phyloP scores from a whole-genome alignment of 2,797 vertebrate genomes.

The Loriculus beryllinus region DNA sequence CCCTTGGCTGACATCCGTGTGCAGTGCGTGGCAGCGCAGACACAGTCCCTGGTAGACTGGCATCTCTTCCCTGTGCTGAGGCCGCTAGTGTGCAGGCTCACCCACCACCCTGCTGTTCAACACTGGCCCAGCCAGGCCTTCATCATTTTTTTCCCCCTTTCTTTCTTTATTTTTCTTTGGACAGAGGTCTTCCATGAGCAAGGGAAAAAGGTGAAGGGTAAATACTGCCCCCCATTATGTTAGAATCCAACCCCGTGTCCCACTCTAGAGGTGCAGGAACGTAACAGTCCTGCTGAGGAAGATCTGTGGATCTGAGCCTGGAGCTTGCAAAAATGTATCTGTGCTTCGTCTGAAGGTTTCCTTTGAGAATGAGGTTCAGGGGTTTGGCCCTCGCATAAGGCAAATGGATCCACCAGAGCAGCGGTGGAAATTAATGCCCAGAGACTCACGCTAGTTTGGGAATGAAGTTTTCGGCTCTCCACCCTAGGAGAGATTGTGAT shows the following conservation, averaged over 20 bases:
- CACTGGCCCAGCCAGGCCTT: neutral
- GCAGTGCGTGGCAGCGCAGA: neutral
- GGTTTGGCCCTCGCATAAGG: neutral
- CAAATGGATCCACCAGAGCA: neutral
- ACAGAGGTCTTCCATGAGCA: neutral
- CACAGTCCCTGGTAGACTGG: rapidly evolving
- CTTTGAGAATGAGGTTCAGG: neutral
- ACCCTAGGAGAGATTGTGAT: neutral
- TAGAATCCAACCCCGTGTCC: rapidly evolving
- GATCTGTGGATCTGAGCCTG: constrained; percentile 18
- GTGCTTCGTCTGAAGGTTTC: constrained; percentile 35
- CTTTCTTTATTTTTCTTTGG: neutral
- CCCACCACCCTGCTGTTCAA: neutral
- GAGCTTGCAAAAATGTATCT: constrained; percentile 14
- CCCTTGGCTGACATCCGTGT: rapidly evolving
- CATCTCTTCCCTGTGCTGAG: neutral
- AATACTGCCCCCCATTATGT: neutral
- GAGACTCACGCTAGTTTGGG: neutral
- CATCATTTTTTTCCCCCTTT: rapidly evolving
- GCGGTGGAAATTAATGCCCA: neutral
- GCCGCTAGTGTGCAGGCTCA: neutral
- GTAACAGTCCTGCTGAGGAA: neutral
- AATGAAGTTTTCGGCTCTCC: constrained; percentile 5
- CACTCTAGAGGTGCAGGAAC: rapidly evolving
- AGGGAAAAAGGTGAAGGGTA: neutral